Evolutionary conservation across 2,888 invertebrate genomes (phyloP).

Genomic region (Epicampocera succincta): DNA sequence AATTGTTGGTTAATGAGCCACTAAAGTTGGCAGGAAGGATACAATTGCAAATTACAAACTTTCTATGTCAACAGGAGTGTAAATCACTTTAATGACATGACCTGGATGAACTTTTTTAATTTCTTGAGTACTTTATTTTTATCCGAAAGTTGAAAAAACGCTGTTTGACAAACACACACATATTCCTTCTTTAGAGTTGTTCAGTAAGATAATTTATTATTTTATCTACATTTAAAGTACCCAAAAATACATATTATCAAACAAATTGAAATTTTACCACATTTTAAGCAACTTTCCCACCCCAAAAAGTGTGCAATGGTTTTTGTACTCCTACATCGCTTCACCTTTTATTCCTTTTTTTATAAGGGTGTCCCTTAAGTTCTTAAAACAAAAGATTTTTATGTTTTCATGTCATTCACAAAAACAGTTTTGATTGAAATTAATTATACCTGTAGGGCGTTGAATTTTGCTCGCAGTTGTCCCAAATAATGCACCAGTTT

Average conservation of each 20-base stretch:
- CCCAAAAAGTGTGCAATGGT: not conserved
- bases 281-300: conserved; percentile 24
- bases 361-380: not conserved
- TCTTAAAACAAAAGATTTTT: too few species aligned
- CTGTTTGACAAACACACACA: not conserved
- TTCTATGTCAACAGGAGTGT: conserved; percentile 12
- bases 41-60: conserved; percentile 1
- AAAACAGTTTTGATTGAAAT: too few species aligned
- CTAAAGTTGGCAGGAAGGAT: not conserved
- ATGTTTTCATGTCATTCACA: too few species aligned
- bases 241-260: conserved; percentile 25
- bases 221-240: conserved; percentile 33
- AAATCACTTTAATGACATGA: conserved; percentile 12
- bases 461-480: too few species aligned
- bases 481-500: too few species aligned
- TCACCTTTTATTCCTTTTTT: not conserved
- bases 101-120: conserved; percentile 9
- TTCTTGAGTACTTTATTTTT: not conserved
- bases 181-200: not conserved
- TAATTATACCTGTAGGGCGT: too few species aligned
- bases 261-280: conserved; percentile 58
- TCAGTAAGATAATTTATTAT: not conserved
- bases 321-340: not conserved
- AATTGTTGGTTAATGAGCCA: not conserved
- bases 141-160: not conserved